Base-by-base conservation (phyloP, 2,797 vertebrate species). In the Ptychobarbus kaznakovi region DNA sequence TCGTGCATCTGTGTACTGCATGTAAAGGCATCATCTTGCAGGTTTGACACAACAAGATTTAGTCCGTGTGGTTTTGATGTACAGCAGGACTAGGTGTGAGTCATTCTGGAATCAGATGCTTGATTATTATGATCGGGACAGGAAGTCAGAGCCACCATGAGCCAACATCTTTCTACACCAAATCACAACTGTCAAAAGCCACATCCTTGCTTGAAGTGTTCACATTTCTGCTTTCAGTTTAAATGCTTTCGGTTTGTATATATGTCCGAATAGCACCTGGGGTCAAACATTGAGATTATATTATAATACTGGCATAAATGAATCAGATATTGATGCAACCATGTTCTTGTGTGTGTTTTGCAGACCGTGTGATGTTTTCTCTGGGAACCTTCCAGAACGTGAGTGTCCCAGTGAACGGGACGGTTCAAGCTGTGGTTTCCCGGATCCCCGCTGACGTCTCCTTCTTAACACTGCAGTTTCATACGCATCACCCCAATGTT, bases 401-500 rank as follows among this genome's bases (percentile, higher is more conserved):
- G 44, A 93, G 90, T 12, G 91, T 99, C 87, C 95, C 94, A 5
- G 90, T 85, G 82, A 96, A 95, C 10, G 94, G 88, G 87, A 95
- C 96, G 0, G 94, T 96, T 81, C 96, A 96, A 92, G 97, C 94
- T 0, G 83, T 96, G 51, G 93, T 97, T 89, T 94, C 93, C 88
- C 91, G 94, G 74, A 96, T 99, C 87, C 94, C 94, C 5, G 75
- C 89, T 20, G 96, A 96, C 0, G 94, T 96, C 3, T 92, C 97
- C 6, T 96, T 96, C 73, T 35, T 98, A 90, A 93, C 96, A 6
- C 94, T 99, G 91, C 98, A 99, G 94, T 95, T 97, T 88, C 98
- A 99, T 91, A 95, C 96, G 0, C 97, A 96, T 90, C 92, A 93
- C 73, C 93, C 28, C 68, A 96, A 97, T 77, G 93, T 96, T 86